A percentile compares a stretch with the other conserved stretches of the same genome.
These are phyloP conservation scores for Spodoptera litura DNA, from an alignment of 1,140 invertebrate genomes.

Conservation along the genomic window DNA sequence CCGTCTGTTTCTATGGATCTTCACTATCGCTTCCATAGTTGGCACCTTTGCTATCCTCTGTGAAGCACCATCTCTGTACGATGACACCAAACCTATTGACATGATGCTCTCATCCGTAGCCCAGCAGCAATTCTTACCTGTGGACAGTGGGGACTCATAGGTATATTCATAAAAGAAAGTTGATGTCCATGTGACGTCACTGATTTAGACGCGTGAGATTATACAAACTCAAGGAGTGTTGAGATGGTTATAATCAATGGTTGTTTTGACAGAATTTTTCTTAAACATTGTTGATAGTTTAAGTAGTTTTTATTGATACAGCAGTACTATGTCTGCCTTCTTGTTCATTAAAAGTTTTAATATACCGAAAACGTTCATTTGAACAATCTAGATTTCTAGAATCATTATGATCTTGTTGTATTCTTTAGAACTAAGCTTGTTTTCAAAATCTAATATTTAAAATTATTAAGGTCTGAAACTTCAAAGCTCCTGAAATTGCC, in stretches of 20 bases:
- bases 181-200: background rate
- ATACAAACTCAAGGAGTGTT: background rate
- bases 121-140: constrained; percentile 90
- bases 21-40: constrained; percentile 95
- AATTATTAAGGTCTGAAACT: constrained; percentile 1
- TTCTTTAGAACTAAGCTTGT: constrained; percentile 9
- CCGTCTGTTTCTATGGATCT: constrained; percentile 98
- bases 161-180: background rate
- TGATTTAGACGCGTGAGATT: background rate
- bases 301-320: constrained; percentile 17
- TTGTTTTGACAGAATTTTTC: constrained; percentile 30
- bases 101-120: constrained; percentile 94
- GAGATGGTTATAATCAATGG: background rate
- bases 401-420: background rate
- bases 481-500: constrained; percentile 7
- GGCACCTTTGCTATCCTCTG: constrained; percentile 95
- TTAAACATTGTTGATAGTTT: constrained; percentile 20
- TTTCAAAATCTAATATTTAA: constrained; percentile 4
- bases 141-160: constrained; percentile 79
- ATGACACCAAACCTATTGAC: constrained; percentile 96
- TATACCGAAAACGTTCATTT: background rate
- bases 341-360: constrained; percentile 11
- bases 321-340: constrained; percentile 27
- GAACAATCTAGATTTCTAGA: too few species aligned
- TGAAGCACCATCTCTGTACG: constrained; percentile 96